Conservation (phyloP, 2,888 invertebrate genomes). For the Mythimna loreyi region DNA sequence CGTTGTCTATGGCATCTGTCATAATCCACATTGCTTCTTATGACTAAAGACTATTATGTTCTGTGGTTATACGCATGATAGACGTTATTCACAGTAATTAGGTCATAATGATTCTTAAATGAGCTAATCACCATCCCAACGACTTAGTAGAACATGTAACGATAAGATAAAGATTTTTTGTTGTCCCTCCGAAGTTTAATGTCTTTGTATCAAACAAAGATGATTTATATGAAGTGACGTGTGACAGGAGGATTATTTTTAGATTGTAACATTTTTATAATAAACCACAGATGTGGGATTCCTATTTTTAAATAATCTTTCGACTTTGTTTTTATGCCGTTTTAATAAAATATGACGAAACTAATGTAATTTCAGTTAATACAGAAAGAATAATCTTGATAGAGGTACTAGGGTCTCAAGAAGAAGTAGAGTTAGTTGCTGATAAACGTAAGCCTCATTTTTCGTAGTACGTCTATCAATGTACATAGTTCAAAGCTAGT, state of each 20-base stretch:
- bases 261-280: conserved; percentile 5
- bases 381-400: neutral
- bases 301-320: conserved; percentile 2
- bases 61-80: neutral
- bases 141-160: conserved; percentile 25
- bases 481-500: no score
- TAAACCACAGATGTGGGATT: conserved; percentile 23
- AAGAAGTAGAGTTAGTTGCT: neutral
- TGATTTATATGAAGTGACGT: conserved; percentile 24
- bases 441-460: neutral
- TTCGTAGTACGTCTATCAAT: neutral
- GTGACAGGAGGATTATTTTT: conserved; percentile 9
- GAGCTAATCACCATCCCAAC: conserved; percentile 42
- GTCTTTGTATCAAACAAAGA: conserved; percentile 14
- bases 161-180: conserved; percentile 56
- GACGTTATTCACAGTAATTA: conserved; percentile 35
- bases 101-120: conserved; percentile 48
- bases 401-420: neutral
- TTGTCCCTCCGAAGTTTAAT: conserved; percentile 16
- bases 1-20: no score
- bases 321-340: neutral
- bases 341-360: conserved; percentile 13
- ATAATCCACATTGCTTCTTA: no score
- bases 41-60: neutral
- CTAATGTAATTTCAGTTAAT: neutral